Base-by-base conservation (phyloP, 1,140 invertebrate species). In the Alviniconcha marisindica region DNA sequence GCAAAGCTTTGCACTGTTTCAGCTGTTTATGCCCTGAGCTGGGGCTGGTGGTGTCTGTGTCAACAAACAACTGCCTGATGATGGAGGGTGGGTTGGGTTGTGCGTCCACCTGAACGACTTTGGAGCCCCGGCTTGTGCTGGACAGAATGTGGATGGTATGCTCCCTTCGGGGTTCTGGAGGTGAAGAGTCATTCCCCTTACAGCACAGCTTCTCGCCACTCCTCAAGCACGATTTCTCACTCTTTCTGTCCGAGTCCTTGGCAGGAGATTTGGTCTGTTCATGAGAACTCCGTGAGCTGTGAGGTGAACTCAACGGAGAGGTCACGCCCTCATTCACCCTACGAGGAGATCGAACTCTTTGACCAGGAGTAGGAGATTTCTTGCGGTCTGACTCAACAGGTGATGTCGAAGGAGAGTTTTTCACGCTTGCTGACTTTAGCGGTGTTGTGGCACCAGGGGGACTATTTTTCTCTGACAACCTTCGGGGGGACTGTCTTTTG, bases 121-220 rank as follows among this genome's bases (percentile, higher is more conserved):
- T 78, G 28, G 48, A 78, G 12, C 36, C 48, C 33, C 33, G 44
- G 28, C 77, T 38, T 5, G 77, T 78, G 77, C 77, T 78, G 51
- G 77, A 78, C 51, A 78, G 36, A 54, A 78, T 78, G 28, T 78
- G 77, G 36, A 78, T 60, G 21, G 51, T 71, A 36, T 71, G 69
- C 21, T 71, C 69, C 36, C 36, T 21, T 7, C 33, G 15, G 21
- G 69, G 18, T 10, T 18, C 18, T 48, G 5, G 44, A 10, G 44
- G 44, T 48, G 44, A 48, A 56, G 51, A 12, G 31, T 33, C 33
- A n/a, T n/a, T 38, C 51, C 33, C 51, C 28, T 51, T 31, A 44
- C 1, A 31, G 3, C 31, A 36, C 1, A 51, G 3, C 36, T 60
- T 78, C 56, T 60, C 36, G 0, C 42, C 51, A n/a, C n/a, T n/a